Evolutionary conservation across 2,888 invertebrate genomes (phyloP), one percentile per base, ranked within the genome.

Genomic region (Drosophila monieri): DNA sequence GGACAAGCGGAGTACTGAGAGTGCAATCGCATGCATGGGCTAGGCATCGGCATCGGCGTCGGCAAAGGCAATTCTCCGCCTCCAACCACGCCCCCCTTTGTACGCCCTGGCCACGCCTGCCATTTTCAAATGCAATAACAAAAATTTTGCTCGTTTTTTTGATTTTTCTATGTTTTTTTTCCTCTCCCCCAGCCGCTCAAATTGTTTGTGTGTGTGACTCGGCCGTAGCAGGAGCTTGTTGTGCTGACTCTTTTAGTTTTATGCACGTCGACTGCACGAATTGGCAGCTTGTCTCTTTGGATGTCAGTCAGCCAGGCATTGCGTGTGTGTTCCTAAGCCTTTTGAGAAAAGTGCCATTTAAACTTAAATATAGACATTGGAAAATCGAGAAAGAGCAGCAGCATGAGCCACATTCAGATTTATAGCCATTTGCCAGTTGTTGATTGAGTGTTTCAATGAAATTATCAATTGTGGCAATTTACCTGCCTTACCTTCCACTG

Each of bases 341-440:
- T 83, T 84, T 83, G 80, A 83, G 83, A 77, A 85, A 83, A 85
- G 86, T 79, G 84, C 76, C 86, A 84, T 84, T 85, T 85, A 84
- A 86, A 84, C 86, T 80, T 86, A 85, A 85, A 84, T 80, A 84
- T 77, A 85, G 83, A 84, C 83, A 85, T 80, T 80, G 77, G 67
- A 52, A 73, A 73, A 59, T 54, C 56, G 57, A 73, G 47, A 37
- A 2, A 32, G 18, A 27, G 15, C 21, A 21, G 32, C 3, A 14
- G 53, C 55, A 9, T 35, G 15, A 39, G 54, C 32, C 49, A 32
- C 60, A 73, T 71, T 78, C 72, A 74, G 76, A 85, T 83, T 84
- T 80, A 85, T 72, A 74, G 66, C 73, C 80, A 76, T 83, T 84
- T 80, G 85, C 74, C 73, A 69, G 79, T 71, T 80, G 83, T 76